Evolutionary conservation across 2,113 vertebrate genomes (phyloP).

Genomic region (Seriola rivoliana): DNA sequence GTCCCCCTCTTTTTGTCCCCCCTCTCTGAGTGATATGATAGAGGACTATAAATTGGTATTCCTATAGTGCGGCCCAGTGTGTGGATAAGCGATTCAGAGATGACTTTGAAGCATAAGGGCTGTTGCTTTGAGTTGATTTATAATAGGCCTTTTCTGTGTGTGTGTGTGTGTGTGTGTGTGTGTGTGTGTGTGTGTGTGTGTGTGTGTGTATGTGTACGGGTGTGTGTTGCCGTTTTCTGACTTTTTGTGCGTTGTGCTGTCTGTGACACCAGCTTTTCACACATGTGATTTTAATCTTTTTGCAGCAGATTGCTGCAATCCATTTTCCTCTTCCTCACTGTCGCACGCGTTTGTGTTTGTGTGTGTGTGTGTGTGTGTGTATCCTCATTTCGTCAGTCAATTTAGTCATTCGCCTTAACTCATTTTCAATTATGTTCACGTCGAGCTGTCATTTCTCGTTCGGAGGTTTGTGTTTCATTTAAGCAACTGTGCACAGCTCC

Average conservation of each 20-base stretch:
- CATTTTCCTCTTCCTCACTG: constrained; percentile 28
- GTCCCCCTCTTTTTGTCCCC: not conserved
- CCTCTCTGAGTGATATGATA: constrained; percentile 50
- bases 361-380: not conserved
- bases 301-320: constrained; percentile 46
- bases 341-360: not conserved
- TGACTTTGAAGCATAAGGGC: constrained; percentile 79
- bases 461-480: constrained; percentile 22
- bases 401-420: constrained; percentile 35
- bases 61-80: constrained; percentile 53
- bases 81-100: constrained; percentile 76
- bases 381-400: constrained; percentile 30
- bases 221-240: constrained; percentile 6
- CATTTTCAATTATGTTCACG: constrained; percentile 39
- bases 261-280: constrained; percentile 22
- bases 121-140: constrained; percentile 71
- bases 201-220: not conserved
- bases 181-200: not conserved
- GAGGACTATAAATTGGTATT: constrained; percentile 71
- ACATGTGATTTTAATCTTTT: constrained; percentile 58
- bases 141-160: constrained; percentile 38
- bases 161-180: not conserved
- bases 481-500: not conserved
- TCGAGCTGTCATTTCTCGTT: constrained; percentile 41
- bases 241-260: constrained; percentile 4